Conservation (phyloP, 1,140 invertebrate genomes). For the Drosophila asahinai region DNA sequence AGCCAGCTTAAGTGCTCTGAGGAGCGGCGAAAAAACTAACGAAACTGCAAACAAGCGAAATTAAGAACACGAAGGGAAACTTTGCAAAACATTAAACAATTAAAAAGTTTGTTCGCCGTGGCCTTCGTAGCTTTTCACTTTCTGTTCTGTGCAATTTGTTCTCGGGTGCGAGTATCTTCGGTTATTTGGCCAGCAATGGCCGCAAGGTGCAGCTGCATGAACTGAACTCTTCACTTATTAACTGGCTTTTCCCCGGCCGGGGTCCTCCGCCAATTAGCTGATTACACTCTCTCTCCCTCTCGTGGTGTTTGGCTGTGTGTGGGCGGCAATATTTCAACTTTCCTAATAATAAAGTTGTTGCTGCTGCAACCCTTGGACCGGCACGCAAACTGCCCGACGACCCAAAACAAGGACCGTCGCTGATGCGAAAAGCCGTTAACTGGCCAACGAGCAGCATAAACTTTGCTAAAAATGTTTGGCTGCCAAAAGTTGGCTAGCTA, state of each 20-base stretch:
- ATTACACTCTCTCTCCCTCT: constrained; percentile 28
- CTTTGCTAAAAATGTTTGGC: constrained; percentile 69
- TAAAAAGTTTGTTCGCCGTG: constrained; percentile 67
- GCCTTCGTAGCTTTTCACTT: constrained; percentile 48
- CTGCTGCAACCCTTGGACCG: constrained; percentile 34
- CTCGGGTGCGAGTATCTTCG: constrained; percentile 23
- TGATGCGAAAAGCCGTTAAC: constrained; percentile 75
- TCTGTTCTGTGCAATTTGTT: constrained; percentile 35
- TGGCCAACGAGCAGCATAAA: constrained; percentile 67
- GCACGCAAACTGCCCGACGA: constrained; percentile 52
- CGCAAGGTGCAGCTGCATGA: constrained; percentile 36
- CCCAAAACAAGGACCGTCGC: constrained; percentile 45
- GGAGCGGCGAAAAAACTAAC: constrained; percentile 32
- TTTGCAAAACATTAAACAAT: constrained; percentile 75
- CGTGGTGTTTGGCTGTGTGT: not conserved
- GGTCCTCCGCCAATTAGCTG: constrained; percentile 53
- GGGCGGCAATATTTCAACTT: constrained; percentile 55
- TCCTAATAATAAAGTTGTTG: constrained; percentile 69
- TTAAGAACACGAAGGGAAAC: constrained; percentile 61
- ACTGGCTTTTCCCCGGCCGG: constrained; percentile 26
- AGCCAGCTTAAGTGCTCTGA: constrained; percentile 44
- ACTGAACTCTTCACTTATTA: constrained; percentile 43
- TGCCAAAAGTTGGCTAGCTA: constrained; percentile 60
- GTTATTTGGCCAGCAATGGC: constrained; percentile 20
- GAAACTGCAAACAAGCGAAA: constrained; percentile 54